Conservation (phyloP, 2,797 vertebrate genomes). For the Acrocephalus scirpaceus region DNA sequence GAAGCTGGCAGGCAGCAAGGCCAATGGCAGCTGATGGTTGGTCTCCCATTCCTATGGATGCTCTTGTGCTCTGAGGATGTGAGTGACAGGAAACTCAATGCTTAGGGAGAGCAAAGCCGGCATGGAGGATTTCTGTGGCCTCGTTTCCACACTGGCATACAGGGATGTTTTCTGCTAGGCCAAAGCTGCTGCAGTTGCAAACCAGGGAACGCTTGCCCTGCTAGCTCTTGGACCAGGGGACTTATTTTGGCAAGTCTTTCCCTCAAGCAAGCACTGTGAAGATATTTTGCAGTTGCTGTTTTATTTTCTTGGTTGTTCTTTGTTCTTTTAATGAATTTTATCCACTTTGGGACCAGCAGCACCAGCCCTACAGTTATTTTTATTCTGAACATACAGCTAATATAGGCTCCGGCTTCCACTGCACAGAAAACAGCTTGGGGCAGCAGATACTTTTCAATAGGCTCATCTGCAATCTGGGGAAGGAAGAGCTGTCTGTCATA, state of each 20-base stretch:
- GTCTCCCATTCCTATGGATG: neutral
- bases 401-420: neutral
- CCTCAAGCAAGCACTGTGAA: neutral
- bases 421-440: neutral
- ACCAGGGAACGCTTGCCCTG: neutral
- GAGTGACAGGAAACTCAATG: neutral
- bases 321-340: neutral
- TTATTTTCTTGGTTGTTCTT: neutral
- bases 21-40: neutral
- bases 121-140: neutral
- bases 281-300: neutral
- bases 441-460: conserved; percentile 8
- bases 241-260: neutral
- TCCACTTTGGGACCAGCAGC: neutral
- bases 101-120: neutral
- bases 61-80: neutral
- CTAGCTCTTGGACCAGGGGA: neutral
- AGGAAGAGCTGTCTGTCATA: neutral
- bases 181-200: neutral
- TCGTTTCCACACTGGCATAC: neutral
- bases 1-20: neutral
- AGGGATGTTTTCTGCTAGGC: neutral
- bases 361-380: neutral
- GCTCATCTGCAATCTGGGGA: neutral
- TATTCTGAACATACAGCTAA: neutral